Evolutionary conservation across 2,113 vertebrate species (phyloP).

Genomic region (Erinaceus europaeus): DNA sequence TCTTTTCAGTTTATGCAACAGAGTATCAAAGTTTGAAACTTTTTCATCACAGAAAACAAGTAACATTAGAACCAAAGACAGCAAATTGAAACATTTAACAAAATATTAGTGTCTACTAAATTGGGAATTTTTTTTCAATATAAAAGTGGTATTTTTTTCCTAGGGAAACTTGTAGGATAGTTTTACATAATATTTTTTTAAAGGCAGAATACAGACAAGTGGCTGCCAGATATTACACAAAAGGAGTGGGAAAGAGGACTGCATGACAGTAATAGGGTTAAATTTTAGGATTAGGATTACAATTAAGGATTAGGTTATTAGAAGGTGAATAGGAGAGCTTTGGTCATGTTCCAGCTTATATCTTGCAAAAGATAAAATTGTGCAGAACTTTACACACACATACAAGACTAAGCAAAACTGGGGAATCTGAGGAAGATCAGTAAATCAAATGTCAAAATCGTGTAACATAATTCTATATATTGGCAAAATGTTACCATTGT

Average conservation of each 20-base stretch:
- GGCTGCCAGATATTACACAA: not conserved
- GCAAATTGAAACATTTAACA: not conserved
- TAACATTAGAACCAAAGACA: not conserved
- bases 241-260: fast-evolving
- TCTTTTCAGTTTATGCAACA: constrained; percentile 25
- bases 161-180: not conserved
- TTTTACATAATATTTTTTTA: not conserved
- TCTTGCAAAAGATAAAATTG: not conserved
- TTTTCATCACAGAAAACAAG: not conserved
- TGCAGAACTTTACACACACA: not conserved
- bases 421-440: not conserved
- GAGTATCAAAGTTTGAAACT: constrained; percentile 16
- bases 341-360: no score
- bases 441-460: not conserved
- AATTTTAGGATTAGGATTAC: no score
- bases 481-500: not conserved
- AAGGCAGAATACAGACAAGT: not conserved
- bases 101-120: not conserved
- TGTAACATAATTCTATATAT: not conserved
- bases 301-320: no score
- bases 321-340: no score
- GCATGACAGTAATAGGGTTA: no score
- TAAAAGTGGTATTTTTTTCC: not conserved
- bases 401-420: not conserved
- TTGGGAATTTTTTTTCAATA: not conserved